Evolutionary conservation across 2,888 invertebrate genomes (phyloP).

Genomic region (Lomographa bimaculata): DNA sequence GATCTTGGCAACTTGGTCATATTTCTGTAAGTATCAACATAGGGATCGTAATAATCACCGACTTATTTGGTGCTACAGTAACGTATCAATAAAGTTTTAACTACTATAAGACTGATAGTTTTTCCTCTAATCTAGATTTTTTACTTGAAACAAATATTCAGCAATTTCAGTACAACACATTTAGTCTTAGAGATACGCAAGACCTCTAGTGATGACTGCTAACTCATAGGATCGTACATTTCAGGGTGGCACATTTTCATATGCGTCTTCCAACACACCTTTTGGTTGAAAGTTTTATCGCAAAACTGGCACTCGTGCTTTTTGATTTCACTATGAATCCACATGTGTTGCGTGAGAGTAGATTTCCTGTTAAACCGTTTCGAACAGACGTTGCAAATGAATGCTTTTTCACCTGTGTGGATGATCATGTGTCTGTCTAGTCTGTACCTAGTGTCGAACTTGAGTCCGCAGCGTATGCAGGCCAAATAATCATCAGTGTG

Average conservation of each 20-base stretch:
- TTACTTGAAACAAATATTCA: no score
- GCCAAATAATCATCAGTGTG: constrained; percentile 53
- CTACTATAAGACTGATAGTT: no score
- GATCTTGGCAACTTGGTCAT: no score
- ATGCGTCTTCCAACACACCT: constrained; percentile 58
- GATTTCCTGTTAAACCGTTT: constrained; percentile 65
- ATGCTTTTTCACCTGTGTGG: constrained; percentile 73
- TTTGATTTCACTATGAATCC: constrained; percentile 66
- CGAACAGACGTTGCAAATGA: constrained; percentile 69
- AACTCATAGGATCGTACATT: constrained; percentile 30
- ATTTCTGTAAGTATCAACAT: no score
- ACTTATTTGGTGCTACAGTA: no score
- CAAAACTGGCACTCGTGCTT: constrained; percentile 57
- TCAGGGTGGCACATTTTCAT: constrained; percentile 67
- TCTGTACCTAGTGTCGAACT: constrained; percentile 66
- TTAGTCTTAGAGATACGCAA: no score
- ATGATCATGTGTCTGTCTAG: constrained; percentile 71
- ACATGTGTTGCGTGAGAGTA: constrained; percentile 61
- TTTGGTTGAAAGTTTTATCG: constrained; percentile 57
- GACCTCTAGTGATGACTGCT: neutral
- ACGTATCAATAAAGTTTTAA: no score
- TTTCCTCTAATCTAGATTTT: no score
- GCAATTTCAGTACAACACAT: no score
- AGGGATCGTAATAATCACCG: no score
- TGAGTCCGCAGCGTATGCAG: constrained; percentile 58